Evolutionary conservation across 1,140 invertebrate genomes (phyloP).

Genomic region (Acyrthosiphon pisum): DNA sequence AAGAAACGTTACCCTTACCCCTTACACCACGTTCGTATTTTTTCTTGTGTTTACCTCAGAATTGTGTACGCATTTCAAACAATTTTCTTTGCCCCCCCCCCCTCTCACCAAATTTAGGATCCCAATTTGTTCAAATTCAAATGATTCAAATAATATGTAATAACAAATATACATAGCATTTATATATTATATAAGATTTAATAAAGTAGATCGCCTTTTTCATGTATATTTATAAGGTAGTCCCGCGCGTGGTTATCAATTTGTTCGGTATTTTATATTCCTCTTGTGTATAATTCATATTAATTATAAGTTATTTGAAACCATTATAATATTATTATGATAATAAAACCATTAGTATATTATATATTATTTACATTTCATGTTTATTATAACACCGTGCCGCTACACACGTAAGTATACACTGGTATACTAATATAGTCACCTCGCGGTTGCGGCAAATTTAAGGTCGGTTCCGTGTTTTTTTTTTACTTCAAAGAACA

Average conservation of each 20-base stretch:
- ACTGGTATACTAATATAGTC: neutral
- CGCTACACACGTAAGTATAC: neutral
- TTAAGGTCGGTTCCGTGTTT: neutral
- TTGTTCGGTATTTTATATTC: neutral
- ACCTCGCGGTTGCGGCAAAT: neutral
- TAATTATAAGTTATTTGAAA: conserved; percentile 14
- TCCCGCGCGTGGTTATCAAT: neutral
- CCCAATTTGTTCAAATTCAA: neutral
- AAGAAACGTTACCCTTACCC: neutral
- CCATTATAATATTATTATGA: neutral
- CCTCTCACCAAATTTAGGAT: neutral
- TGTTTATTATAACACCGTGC: neutral
- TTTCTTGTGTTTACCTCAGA: neutral
- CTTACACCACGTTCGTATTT: neutral
- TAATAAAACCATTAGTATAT: conserved; percentile 6
- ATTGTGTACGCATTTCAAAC: neutral
- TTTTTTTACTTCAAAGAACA: neutral
- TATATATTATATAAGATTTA: neutral
- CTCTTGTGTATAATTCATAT: neutral
- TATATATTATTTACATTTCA: neutral
- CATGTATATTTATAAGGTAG: neutral
- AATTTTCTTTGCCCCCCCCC: neutral
- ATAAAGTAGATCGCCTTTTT: neutral
- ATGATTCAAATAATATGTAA: neutral
- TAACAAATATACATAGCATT: neutral